Evolutionary conservation across 2,113 vertebrate species (phyloP).

Genomic region (Mus pahari): DNA sequence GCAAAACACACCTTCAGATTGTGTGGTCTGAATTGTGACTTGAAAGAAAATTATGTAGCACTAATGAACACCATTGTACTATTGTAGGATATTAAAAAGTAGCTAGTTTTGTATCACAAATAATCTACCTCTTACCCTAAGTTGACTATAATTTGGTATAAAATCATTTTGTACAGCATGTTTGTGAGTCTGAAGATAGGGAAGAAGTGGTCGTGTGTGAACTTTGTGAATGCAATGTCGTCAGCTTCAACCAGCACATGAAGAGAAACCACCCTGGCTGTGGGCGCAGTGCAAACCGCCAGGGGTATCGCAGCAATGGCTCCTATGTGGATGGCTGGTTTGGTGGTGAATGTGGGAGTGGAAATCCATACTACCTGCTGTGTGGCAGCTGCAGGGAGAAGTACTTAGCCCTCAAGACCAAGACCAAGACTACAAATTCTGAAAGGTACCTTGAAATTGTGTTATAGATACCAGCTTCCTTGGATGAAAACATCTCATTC

Average conservation of each 20-base stretch:
- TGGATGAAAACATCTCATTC: neutral
- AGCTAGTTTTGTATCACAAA: constrained; percentile 7
- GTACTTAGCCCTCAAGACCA: constrained; percentile 95
- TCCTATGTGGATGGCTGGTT: constrained; percentile 99
- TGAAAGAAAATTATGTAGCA: constrained; percentile 53
- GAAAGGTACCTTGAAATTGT: constrained; percentile 90
- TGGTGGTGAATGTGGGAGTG: constrained; percentile 97
- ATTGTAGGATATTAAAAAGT: neutral
- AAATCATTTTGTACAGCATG: constrained; percentile 89
- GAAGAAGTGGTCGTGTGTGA: constrained; percentile 98
- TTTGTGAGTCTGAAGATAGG: constrained; percentile 96
- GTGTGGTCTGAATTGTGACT: constrained; percentile 47
- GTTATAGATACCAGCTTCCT: neutral
- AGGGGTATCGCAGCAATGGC: constrained; percentile 98
- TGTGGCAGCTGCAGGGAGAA: constrained; percentile 97
- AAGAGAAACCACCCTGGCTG: constrained; percentile 98
- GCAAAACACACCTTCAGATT: constrained; percentile 16
- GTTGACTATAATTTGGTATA: constrained; percentile 57
- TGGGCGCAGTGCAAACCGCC: constrained; percentile 96
- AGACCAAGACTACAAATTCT: constrained; percentile 90
- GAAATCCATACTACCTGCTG: constrained; percentile 97
- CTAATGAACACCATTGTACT: constrained; percentile 54
- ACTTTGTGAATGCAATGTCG: constrained; percentile 95
- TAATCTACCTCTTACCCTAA: constrained; percentile 49
- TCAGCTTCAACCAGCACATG: constrained; percentile 99